Conservation (phyloP, 1,140 invertebrate genomes). For the Drosophila trapezifrons region DNA sequence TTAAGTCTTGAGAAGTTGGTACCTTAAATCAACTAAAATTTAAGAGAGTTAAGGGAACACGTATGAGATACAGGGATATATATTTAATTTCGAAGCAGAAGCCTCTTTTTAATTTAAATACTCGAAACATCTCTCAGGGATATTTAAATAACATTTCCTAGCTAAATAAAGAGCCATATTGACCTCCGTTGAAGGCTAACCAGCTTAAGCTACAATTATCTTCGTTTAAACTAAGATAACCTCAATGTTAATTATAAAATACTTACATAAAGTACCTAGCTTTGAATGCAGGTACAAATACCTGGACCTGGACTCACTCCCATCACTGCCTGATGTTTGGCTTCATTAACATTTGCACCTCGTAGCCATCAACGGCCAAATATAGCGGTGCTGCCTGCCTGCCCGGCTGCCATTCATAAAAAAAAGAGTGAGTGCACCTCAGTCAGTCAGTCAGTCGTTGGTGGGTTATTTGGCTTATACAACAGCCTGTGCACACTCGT, state of each 20-base stretch:
- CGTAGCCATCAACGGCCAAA: slow-evolving; percentile 69
- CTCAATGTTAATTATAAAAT: too few relatives aligned
- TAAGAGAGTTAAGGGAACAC: neutral
- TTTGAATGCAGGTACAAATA: neutral
- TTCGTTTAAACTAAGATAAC: neutral
- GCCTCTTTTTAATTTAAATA: neutral
- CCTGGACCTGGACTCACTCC: neutral
- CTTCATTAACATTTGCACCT: slow-evolving; percentile 79
- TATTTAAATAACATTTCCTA: neutral
- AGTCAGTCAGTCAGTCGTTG: slow-evolving; percentile 17
- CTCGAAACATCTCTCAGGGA: neutral
- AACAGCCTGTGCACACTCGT: slow-evolving; percentile 36
- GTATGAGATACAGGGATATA: neutral
- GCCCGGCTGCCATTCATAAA: slow-evolving; percentile 73
- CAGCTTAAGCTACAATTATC: too few relatives aligned
- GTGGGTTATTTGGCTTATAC: slow-evolving; percentile 51
- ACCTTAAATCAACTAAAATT: neutral
- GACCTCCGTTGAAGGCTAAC: neutral
- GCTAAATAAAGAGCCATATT: neutral
- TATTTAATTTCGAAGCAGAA: neutral
- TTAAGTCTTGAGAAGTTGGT: neutral
- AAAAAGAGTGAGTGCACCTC: slow-evolving; percentile 36
- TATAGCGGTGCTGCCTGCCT: slow-evolving; percentile 57
- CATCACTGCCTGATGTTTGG: slow-evolving; percentile 35
- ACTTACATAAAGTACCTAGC: neutral